Evolutionary conservation across 2,797 vertebrate genomes (phyloP).

Genomic region (Muscicapa striata): DNA sequence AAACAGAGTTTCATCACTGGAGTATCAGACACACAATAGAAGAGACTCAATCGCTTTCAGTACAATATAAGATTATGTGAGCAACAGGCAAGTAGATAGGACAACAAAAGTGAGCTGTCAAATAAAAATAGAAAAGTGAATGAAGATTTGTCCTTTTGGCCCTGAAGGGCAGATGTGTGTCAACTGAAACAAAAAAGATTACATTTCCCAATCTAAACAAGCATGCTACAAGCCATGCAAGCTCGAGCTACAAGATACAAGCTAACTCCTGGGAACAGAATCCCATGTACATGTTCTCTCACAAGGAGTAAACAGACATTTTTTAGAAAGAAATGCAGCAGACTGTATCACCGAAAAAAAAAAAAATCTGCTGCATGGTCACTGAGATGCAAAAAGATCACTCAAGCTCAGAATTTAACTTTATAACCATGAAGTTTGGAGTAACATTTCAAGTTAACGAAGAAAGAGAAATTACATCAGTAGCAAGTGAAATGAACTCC

Average conservation of each 20-base stretch:
- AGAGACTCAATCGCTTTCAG: background rate
- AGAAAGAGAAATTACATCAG: background rate
- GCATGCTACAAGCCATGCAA: background rate
- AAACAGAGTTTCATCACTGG: background rate
- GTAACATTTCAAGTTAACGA: background rate
- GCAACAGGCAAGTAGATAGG: background rate
- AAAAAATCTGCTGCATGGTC: background rate
- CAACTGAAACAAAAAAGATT: background rate
- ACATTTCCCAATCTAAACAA: background rate
- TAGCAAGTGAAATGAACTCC: background rate
- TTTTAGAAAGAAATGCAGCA: background rate
- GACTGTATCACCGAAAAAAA: background rate
- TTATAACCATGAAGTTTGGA: background rate
- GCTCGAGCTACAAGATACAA: background rate
- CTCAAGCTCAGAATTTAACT: background rate
- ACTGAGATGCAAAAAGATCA: background rate
- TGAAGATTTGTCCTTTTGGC: background rate
- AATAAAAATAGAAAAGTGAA: background rate
- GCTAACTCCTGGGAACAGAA: background rate
- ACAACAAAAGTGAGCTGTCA: background rate
- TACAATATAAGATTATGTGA: background rate
- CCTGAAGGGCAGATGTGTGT: background rate
- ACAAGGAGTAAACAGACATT: background rate
- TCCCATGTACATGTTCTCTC: fast-evolving
- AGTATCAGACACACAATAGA: background rate